Conservation (phyloP, 2,113 vertebrate species). For the Callorhinus ursinus region DNA sequence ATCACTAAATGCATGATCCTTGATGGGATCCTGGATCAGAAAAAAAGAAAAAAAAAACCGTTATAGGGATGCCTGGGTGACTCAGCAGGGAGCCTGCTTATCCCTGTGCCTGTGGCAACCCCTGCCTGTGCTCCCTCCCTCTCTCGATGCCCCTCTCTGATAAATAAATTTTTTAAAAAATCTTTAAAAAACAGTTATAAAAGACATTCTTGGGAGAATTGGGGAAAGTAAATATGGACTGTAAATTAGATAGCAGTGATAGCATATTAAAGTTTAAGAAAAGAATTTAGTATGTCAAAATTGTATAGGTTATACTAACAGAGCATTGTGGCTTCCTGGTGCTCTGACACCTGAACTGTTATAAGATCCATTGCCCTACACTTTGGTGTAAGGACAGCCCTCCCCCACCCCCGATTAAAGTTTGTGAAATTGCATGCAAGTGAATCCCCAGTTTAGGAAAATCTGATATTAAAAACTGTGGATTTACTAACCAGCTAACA, state of each 20-base stretch:
- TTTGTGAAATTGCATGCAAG: neutral
- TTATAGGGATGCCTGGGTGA: too few relatives aligned
- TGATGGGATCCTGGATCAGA: neutral
- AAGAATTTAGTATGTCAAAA: neutral
- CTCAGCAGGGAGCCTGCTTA: too few relatives aligned
- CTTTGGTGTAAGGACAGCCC: neutral
- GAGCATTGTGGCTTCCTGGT: neutral
- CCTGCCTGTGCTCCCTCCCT: too few relatives aligned
- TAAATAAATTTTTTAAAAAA: too few relatives aligned
- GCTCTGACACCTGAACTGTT: neutral
- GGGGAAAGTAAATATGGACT: neutral
- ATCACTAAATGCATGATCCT: neutral
- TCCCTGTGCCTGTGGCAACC: too few relatives aligned
- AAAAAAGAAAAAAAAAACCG: neutral
- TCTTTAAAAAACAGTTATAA: neutral
- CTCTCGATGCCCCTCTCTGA: too few relatives aligned
- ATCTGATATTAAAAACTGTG: neutral
- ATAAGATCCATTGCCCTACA: neutral
- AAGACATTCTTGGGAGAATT: neutral
- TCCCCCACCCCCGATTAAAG: neutral
- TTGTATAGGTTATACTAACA: neutral
- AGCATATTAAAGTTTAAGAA: neutral
- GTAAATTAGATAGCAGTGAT: neutral
- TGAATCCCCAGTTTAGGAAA: conserved; percentile 29
- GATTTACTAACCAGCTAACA: neutral